Percentiles rank a stretch among this genome's conserved stretches.
Conservation (phyloP, 2,888 invertebrate species). For the Aquatica leii region DNA sequence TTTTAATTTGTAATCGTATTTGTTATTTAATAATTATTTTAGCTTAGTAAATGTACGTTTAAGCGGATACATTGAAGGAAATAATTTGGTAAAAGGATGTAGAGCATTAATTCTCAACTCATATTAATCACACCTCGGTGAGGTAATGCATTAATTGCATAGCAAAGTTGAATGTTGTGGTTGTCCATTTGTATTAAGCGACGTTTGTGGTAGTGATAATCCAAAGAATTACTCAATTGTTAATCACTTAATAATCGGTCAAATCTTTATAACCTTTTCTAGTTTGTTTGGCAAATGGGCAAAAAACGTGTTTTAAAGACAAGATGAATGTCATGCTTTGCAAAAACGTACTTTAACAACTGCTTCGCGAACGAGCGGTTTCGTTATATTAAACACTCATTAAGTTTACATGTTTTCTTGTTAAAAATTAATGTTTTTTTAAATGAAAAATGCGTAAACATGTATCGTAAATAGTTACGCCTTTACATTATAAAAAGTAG, state of each 20-base stretch:
- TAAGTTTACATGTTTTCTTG: slow-evolving; percentile 48
- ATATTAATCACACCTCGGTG: slow-evolving; percentile 40
- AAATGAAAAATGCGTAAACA: slow-evolving; percentile 4
- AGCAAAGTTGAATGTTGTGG: slow-evolving; percentile 48
- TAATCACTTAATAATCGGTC: no score
- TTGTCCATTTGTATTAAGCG: slow-evolving; percentile 47
- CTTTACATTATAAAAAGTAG: no score
- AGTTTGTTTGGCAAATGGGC: slow-evolving; percentile 4
- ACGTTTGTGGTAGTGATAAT: slow-evolving; percentile 43
- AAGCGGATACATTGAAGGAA: no score
- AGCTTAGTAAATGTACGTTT: no score
- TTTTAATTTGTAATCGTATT: no score
- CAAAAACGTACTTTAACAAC: not conserved
- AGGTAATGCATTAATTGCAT: slow-evolving; percentile 41
- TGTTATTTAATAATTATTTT: no score
- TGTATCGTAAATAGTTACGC: no score
- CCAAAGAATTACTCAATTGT: no score
- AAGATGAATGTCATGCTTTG: no score
- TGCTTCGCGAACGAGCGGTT: slow-evolving; percentile 40
- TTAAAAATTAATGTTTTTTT: slow-evolving; percentile 32
- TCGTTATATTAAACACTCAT: slow-evolving; percentile 48
- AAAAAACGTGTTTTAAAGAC: no score
- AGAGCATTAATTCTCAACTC: slow-evolving; percentile 42
- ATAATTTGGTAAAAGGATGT: no score
- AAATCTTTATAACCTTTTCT: not conserved